A percentile compares a stretch with the other conserved stretches of the same genome.
Conservation (phyloP, 92 coral and sea anemone genomes). For the Isaurus tuberculatus region DNA sequence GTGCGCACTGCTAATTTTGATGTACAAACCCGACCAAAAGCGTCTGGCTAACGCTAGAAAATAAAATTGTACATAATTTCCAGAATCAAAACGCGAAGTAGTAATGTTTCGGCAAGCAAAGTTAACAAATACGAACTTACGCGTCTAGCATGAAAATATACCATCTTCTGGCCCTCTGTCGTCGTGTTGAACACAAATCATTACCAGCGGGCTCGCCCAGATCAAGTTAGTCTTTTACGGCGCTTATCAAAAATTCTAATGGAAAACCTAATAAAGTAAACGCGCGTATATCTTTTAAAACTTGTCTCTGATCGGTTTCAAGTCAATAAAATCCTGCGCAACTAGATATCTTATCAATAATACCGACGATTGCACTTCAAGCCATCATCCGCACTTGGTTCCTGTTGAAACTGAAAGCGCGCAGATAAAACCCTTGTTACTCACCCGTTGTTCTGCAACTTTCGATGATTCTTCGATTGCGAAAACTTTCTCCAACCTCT, state of each 20-base stretch:
- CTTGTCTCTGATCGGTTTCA: neutral
- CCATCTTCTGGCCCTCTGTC: slow-evolving; percentile 10
- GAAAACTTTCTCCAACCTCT: slow-evolving; percentile 66
- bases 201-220: slow-evolving; percentile 45
- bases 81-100: neutral
- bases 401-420: slow-evolving; percentile 46
- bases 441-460: slow-evolving; percentile 61
- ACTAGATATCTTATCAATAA: slow-evolving; percentile 12
- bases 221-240: neutral
- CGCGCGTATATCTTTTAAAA: slow-evolving; percentile 27
- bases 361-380: neutral
- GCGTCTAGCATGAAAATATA: slow-evolving; percentile 17
- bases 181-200: slow-evolving; percentile 27
- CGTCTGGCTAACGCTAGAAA: neutral
- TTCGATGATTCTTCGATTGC: slow-evolving; percentile 43
- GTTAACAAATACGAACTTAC: neutral
- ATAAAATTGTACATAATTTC: neutral
- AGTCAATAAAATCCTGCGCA: slow-evolving; percentile 27
- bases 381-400: slow-evolving; percentile 26
- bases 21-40: neutral
- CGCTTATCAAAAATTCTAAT: neutral
- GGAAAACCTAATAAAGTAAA: neutral
- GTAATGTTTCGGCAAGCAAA: neutral
- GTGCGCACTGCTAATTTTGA: slow-evolving; percentile 36
- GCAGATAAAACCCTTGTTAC: slow-evolving; percentile 38